Evolutionary conservation across 2,113 vertebrate genomes (phyloP).

Genomic region (Tetrax tetrax): DNA sequence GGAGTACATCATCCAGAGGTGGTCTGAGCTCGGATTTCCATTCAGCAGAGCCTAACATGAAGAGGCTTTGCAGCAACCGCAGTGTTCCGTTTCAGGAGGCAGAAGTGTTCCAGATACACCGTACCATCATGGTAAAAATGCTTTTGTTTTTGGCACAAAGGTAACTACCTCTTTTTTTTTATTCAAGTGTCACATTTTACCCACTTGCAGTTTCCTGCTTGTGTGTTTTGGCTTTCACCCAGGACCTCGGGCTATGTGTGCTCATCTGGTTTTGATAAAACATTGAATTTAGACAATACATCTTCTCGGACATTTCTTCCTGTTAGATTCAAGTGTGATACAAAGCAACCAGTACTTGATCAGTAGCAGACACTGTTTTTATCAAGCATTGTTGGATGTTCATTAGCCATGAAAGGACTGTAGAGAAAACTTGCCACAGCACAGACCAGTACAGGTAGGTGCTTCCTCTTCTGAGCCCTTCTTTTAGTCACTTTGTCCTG

Average conservation of each 20-base stretch:
- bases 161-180: neutral
- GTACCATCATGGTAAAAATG: neutral
- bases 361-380: conserved; percentile 59
- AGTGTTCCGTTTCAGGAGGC: neutral
- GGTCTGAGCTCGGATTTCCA: neutral
- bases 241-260: conserved; percentile 22
- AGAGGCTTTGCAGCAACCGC: neutral
- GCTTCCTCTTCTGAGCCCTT: neutral
- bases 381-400: conserved; percentile 4
- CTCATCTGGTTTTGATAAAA: conserved; percentile 73
- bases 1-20: neutral
- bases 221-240: conserved; percentile 63
- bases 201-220: conserved; percentile 65
- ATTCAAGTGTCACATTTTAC: conserved; percentile 63
- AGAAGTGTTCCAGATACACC: neutral
- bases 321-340: conserved; percentile 60
- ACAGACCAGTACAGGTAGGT: neutral
- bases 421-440: neutral
- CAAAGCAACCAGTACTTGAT: conserved; percentile 52
- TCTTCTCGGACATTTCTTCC: conserved; percentile 68
- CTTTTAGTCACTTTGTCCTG: neutral
- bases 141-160: neutral
- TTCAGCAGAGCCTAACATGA: neutral
- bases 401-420: conserved; percentile 1
- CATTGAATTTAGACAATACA: conserved; percentile 57